Base-by-base conservation (phyloP, 2,797 vertebrate species). In the Pangasius krempfi region DNA sequence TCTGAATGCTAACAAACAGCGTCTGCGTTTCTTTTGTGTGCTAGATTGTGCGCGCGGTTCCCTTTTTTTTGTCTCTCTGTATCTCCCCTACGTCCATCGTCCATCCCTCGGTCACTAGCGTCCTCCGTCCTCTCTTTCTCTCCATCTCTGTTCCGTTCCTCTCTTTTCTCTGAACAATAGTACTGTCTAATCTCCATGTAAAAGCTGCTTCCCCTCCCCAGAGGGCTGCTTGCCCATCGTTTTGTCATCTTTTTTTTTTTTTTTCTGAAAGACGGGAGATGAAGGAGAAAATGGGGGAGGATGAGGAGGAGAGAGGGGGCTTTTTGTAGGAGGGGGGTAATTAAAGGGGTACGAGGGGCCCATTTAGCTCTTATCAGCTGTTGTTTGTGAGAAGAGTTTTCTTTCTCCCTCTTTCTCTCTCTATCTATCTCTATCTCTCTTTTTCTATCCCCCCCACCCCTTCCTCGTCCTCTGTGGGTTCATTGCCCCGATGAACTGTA, bases 181-280 rank as follows among this genome's bases (percentile, higher is more conserved):
- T 80, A 95, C 94, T 94, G 95, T 94, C 96, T 97, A 97, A 97
- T 97, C 97, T 97, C 96, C 97, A 97, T 97, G 97, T 97, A 96
- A 97, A 97, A 97, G 96, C 97, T 96, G 97, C 97, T 97, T 97
- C 96, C 96, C 96, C 96, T 97, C 96, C 96, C 96, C 95, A 96
- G 86, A 84, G 80, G 73, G 85, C 81, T 16, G 86, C 86, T 68
- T 84, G 81, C 50, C 89, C 86, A 80, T 89, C 89, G 81, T 89
- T 89, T 89, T 87, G 89, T 87, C 89, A 84, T 89, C 85, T 84
- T 84, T 70, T 84, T 70, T 83, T 40, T 52, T 66, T n/a, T 27
- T 78, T 76, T 78, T 33, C 33, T 56, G 79, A 84, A 79, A 84
- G 85, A 89, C 20, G 72, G 50, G 60, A 84, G 86, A 89, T 90